Conservation (phyloP, 2,113 vertebrate genomes). For the Cardinalis cardinalis region DNA sequence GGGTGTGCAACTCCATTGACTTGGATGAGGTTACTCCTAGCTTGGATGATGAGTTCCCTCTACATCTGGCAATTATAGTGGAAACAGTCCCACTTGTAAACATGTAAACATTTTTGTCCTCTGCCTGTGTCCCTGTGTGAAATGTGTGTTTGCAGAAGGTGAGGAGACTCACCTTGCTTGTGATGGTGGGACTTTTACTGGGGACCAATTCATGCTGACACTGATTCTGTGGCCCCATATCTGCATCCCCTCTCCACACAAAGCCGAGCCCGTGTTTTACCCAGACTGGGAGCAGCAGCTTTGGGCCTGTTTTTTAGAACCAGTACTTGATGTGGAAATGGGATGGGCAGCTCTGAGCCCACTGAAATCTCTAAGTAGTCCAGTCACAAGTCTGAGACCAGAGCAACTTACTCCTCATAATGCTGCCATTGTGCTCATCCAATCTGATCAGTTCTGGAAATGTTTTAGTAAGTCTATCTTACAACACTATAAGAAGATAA, state of each 20-base stretch:
- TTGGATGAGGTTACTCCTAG: not conserved
- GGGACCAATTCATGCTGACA: not conserved
- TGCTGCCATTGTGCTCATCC: slow-evolving; percentile 72
- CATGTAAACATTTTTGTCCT: not conserved
- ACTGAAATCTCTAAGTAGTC: slow-evolving; percentile 52
- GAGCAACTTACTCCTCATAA: slow-evolving; percentile 67
- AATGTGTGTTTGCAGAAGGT: not conserved
- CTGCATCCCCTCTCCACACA: not conserved
- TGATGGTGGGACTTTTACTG: not conserved
- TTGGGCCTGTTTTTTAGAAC: not conserved
- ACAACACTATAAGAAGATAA: slow-evolving; percentile 80
- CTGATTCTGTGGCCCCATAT: not conserved
- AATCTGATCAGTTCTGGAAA: slow-evolving; percentile 78
- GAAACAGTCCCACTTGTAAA: slow-evolving; percentile 2
- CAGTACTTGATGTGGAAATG: slow-evolving; percentile 15
- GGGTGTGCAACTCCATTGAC: not conserved
- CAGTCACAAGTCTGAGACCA: slow-evolving; percentile 44
- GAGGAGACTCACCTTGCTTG: not conserved
- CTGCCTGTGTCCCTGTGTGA: not conserved
- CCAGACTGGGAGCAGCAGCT: not conserved
- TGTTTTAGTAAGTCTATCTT: slow-evolving; percentile 81
- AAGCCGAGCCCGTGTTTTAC: not conserved
- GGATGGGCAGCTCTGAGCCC: slow-evolving; percentile 44
- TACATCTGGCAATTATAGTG: not conserved
- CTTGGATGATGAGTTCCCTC: not conserved